These are phyloP conservation scores for Morphnarchus princeps DNA, from an alignment of 2,113 vertebrate genomes.

Conservation along the genomic window DNA sequence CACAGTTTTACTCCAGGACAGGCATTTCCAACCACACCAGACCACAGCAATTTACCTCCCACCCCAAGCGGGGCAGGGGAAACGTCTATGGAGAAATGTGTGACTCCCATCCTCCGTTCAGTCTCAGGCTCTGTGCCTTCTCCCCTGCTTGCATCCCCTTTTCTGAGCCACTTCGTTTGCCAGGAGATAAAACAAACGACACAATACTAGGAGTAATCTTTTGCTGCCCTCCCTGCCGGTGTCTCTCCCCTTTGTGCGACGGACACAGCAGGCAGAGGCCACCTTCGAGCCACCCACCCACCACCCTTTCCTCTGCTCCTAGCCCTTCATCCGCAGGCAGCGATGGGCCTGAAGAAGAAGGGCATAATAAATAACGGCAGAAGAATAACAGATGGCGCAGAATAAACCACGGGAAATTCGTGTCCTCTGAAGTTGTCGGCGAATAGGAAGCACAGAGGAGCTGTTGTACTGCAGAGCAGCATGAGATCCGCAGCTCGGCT, in stretches of 20 bases:
- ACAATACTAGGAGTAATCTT: neutral
- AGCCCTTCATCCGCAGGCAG: neutral
- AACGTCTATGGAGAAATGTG: fast-evolving
- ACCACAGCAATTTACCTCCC: neutral
- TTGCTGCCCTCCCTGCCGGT: neutral
- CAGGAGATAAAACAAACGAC: neutral
- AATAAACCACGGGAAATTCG: neutral
- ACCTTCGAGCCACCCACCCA: neutral
- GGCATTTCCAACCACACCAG: neutral
- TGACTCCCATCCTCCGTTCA: neutral
- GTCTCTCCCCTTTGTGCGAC: neutral
- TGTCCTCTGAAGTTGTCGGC: constrained; percentile 32
- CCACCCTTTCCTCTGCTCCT: neutral
- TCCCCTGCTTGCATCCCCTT: neutral
- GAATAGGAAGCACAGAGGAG: neutral
- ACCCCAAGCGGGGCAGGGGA: neutral
- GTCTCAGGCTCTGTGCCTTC: neutral
- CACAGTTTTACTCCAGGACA: neutral
- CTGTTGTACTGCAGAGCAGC: constrained; percentile 36
- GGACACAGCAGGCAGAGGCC: neutral
- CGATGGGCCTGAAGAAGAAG: neutral
- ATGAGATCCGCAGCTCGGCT: neutral
- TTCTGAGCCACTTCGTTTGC: neutral
- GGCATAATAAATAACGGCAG: neutral
- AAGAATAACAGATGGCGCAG: neutral